Percentiles rank a stretch among this genome's conserved stretches.
Conservation (phyloP, 2,888 invertebrate genomes). For the Leptinotarsa rubiginosa region DNA sequence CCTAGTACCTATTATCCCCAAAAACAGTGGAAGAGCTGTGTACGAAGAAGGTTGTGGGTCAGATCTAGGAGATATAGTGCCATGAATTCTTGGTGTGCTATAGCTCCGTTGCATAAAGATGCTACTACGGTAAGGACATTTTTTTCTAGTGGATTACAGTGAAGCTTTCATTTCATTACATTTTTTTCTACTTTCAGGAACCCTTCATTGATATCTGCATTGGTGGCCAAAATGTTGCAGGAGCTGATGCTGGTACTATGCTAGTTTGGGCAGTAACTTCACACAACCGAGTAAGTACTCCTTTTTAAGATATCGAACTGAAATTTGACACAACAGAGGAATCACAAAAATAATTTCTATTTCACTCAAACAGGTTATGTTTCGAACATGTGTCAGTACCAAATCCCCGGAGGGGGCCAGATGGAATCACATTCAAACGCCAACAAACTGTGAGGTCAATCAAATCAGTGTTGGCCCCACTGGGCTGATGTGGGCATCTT, state of each 20-base stretch:
- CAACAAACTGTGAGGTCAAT: conserved; percentile 83
- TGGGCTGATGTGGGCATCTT: conserved; percentile 88
- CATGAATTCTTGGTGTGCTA: conserved; percentile 92
- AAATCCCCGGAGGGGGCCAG: conserved; percentile 88
- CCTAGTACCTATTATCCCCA: conserved; percentile 83
- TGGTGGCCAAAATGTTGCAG: conserved; percentile 86
- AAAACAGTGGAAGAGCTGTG: conserved; percentile 91
- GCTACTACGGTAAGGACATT: conserved; percentile 74
- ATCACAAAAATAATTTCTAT: background rate
- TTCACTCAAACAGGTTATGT: conserved; percentile 75
- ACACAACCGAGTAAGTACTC: conserved; percentile 78
- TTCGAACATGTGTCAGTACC: conserved; percentile 82
- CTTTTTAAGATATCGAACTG: background rate
- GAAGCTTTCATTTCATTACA: background rate
- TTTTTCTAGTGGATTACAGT: background rate
- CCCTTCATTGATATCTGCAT: conserved; percentile 93
- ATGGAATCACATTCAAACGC: conserved; percentile 84
- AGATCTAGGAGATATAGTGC: conserved; percentile 88
- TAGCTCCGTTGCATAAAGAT: conserved; percentile 89
- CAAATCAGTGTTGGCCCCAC: conserved; percentile 88
- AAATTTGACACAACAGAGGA: too few species aligned
- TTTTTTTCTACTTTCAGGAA: conserved; percentile 70
- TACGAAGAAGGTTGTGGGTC: conserved; percentile 90
- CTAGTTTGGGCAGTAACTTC: conserved; percentile 95
- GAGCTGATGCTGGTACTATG: conserved; percentile 79